A percentile compares a stretch with the other conserved stretches of the same genome.
These are phyloP conservation scores for Entomyzon cyanotis DNA, from an alignment of 2,113 vertebrate species.

Conservation along the genomic window DNA sequence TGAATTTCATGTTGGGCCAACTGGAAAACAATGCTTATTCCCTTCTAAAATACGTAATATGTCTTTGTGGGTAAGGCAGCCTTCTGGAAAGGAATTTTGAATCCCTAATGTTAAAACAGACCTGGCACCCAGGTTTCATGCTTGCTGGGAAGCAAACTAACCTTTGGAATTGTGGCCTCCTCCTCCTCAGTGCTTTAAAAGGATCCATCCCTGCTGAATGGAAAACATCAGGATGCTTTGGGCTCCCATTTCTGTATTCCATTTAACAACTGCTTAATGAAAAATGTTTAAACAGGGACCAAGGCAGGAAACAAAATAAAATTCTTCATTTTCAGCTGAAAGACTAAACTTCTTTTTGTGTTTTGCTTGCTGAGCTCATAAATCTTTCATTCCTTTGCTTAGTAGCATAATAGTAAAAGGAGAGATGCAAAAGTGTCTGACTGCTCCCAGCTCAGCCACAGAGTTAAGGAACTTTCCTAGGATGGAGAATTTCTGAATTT, in stretches of 20 bases:
- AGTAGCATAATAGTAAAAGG: not conserved
- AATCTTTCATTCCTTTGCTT: slow-evolving; percentile 27
- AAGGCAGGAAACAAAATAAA: slow-evolving; percentile 46
- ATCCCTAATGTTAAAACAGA: not conserved
- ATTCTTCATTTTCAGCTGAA: slow-evolving; percentile 36
- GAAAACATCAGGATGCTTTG: not conserved
- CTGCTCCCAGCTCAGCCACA: not conserved
- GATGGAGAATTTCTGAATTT: slow-evolving; percentile 12
- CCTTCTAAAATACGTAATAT: not conserved
- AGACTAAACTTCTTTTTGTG: not conserved
- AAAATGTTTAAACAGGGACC: slow-evolving; percentile 33
- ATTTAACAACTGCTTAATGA: not conserved
- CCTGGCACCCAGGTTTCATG: not conserved
- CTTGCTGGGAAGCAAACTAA: not conserved
- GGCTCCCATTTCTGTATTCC: not conserved
- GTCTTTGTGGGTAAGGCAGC: not conserved
- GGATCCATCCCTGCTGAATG: not conserved
- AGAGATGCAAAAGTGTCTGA: not conserved
- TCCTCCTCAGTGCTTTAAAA: not conserved
- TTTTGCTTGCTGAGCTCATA: slow-evolving; percentile 37
- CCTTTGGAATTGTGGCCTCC: not conserved
- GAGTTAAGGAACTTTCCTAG: not conserved
- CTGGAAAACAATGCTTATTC: not conserved
- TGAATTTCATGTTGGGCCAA: not conserved
- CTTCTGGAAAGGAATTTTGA: not conserved